Evolutionary conservation across 2,113 vertebrate species (phyloP), one percentile per base, ranked within the genome.

Genomic region (Elgaria multicarinata): DNA sequence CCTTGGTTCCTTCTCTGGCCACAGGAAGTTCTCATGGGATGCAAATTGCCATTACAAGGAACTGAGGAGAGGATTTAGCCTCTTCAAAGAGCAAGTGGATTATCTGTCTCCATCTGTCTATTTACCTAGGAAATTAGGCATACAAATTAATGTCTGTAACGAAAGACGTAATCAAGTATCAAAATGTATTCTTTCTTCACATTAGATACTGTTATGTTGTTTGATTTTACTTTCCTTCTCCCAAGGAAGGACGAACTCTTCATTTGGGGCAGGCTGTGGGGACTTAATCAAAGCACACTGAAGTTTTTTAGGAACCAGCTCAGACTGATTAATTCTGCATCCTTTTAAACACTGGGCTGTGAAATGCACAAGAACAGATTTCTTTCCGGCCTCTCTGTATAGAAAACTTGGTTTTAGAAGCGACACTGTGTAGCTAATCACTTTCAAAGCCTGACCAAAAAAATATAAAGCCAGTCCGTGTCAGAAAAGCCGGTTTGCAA

Each of bases 281-380:
- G 20, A 16, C 31, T 66, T 89, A 33, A 83, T 64, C 58, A 81
- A 83, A 89, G 79, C 50, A 88, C 33, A n/a, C 20, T 46, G 26
- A 77, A 76, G 36, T 62, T 66, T n/a, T 81, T 44, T 31, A 53
- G 44, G 20, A 89, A 77, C 42, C 84, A n/a, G 31, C 62, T 89
- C 66, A 44, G 62, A 77, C 39, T 42, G 58, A 89, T 39, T 89
- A 84, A 89, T 75, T 89, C 81, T 77, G 58, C 81, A 76, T 67
- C 74, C 71, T 62, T 42, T 26, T 39, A 77, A 67, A 26, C 8
- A 14, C 33, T 67, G 46, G 26, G 5, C 72, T 67, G 62, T 76
- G 72, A 89, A 83, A 84, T 89, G 55, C 26, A 13, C 42, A 42
- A 66, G 58, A 55, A 62, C 33, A 50, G 33, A 53, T 84, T 89